Evolutionary conservation across 2,113 vertebrate species (phyloP).

Genomic region (Sus scrofa): DNA sequence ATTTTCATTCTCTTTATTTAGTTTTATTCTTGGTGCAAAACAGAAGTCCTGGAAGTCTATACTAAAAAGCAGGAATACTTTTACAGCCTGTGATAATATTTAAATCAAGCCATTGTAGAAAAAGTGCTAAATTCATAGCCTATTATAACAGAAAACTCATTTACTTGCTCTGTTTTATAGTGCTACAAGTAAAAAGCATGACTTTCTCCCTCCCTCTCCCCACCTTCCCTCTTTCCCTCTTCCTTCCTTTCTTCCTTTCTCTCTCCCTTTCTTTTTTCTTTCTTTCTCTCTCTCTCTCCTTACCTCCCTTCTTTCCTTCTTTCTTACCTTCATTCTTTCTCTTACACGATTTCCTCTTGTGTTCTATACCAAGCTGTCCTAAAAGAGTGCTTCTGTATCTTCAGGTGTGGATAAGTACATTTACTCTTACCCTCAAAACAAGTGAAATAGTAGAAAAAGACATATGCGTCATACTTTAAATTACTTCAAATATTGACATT

Average conservation of each 20-base stretch:
- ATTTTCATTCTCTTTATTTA: neutral
- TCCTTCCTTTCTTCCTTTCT: too few relatives aligned
- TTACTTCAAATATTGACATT: neutral
- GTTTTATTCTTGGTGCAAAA: slow-evolving; percentile 27
- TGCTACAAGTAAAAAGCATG: neutral
- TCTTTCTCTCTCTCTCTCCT: too few relatives aligned
- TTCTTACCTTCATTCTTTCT: neutral
- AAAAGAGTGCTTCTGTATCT: neutral
- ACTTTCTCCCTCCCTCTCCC: neutral
- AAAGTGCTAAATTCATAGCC: neutral
- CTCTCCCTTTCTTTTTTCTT: too few relatives aligned
- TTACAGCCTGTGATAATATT: neutral
- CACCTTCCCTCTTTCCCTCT: too few relatives aligned
- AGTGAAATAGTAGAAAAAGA: neutral
- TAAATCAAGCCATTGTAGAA: neutral
- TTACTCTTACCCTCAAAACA: neutral
- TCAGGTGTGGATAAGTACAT: neutral
- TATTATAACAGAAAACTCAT: neutral
- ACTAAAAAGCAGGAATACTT: neutral
- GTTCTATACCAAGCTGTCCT: neutral
- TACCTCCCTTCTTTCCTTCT: too few relatives aligned
- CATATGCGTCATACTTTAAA: neutral
- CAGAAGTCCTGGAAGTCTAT: neutral
- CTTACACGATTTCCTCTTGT: neutral
- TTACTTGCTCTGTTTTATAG: neutral